A percentile compares a stretch with the other conserved stretches of the same genome.
phyloP scores from a whole-genome alignment of 1,140 invertebrate species.

The Leptopilina boulardi region DNA sequence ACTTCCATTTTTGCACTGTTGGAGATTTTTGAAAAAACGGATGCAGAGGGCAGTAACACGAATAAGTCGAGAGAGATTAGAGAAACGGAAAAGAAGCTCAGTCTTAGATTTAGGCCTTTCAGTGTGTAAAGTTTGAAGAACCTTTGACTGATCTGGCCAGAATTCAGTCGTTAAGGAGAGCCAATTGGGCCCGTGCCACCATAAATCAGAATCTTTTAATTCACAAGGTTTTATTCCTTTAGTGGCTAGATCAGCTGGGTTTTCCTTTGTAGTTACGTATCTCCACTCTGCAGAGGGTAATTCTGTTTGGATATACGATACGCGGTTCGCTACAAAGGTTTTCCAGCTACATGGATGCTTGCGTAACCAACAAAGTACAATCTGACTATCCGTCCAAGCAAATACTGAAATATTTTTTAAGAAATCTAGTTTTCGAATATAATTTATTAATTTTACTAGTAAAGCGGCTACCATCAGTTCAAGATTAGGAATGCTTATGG shows the following conservation, averaged over 20 bases:
- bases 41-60: neutral
- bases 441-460: neutral
- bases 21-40: neutral
- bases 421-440: constrained; percentile 50
- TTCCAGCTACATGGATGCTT: constrained; percentile 48
- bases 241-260: constrained; percentile 61
- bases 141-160: neutral
- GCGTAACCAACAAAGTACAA: constrained; percentile 55
- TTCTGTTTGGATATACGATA: constrained; percentile 46
- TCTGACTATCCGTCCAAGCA: constrained; percentile 56
- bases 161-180: neutral
- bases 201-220: constrained; percentile 34
- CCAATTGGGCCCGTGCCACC: constrained; percentile 43
- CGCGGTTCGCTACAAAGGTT: constrained; percentile 57
- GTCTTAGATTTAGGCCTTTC: neutral
- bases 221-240: constrained; percentile 45
- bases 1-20: neutral
- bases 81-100: neutral
- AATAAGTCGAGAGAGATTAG: neutral
- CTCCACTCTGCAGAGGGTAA: constrained; percentile 46
- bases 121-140: neutral
- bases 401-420: constrained; percentile 48
- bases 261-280: constrained; percentile 48
- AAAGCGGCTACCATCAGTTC: neutral
- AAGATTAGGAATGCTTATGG: constrained; percentile 59